phyloP scores from a whole-genome alignment of 2,797 vertebrate genomes.

The Lepilemur septentrionalis region DNA sequence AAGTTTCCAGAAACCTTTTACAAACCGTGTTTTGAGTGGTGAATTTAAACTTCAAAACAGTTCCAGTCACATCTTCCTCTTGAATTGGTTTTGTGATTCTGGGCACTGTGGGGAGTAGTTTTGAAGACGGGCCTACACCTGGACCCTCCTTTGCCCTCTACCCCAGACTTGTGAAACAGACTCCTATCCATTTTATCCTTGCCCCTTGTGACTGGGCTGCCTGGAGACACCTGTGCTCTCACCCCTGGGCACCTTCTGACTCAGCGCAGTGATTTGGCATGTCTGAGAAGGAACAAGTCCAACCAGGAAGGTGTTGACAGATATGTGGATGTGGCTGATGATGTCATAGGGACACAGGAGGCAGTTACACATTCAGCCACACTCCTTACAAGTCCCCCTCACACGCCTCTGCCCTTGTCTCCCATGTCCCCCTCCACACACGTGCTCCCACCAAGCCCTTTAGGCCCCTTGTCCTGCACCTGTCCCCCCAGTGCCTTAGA shows the following conservation, averaged over 20 bases:
- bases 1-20: not conserved
- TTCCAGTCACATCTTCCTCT: not conserved
- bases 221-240: too few species aligned
- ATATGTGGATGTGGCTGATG: not conserved
- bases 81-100: not conserved
- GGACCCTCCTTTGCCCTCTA: not conserved
- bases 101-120: not conserved
- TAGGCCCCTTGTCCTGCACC: not conserved
- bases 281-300: not conserved
- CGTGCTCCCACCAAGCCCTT: not conserved
- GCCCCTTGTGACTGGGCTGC: not conserved
- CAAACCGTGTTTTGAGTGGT: not conserved
- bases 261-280: not conserved
- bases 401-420: not conserved
- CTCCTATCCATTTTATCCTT: not conserved
- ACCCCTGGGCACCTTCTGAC: not conserved
- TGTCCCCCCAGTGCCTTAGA: not conserved
- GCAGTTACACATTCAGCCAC: not conserved
- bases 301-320: not conserved
- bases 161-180: not conserved
- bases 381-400: not conserved
- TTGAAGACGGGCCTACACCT: not conserved
- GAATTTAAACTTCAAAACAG: not conserved
- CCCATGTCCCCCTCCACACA: too few species aligned
- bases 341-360: not conserved